Evolutionary conservation across 2,113 vertebrate species (phyloP), one percentile per base, ranked within the genome.

Genomic region (Balaenoptera acutorostrata): DNA sequence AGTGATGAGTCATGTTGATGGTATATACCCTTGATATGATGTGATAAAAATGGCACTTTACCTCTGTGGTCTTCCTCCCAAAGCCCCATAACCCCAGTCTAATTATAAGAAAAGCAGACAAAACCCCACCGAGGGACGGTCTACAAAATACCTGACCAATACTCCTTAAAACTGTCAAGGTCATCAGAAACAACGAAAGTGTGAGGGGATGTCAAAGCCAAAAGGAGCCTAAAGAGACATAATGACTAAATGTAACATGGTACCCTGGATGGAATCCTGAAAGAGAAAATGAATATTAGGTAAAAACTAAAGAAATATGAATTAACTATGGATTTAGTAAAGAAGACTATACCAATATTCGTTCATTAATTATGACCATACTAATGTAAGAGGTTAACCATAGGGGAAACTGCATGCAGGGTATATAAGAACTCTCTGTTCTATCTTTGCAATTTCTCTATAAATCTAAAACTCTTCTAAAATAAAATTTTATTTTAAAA

Each of bases 321-420:
- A 46, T 9, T 27, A 31, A 31, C 14, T 3, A 5, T 25, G 36
- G 46, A 39, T 31, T 66, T 27, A 64, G 31, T 36, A n/a, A 68
- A 63, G 39, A 80, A 63, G 5, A 63, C n/a, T 14, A 14, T 10
- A 7, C 3, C 44, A 25, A 10, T 15, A 84, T 29, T 9, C 5
- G 29, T 36, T 82, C 59, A 36, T 64, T n/a, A 72, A 52, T 25
- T 61, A 36, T 11, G 21, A 13, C 9, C 31, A 18, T 21, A 29
- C 6, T 0, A 25, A 63, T 20, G 11, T 12, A 12, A 64, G 57
- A 59, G 77, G 14, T 59, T 75, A 41, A 72, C 25, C 31, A n/a
- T 1, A 15, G 49, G 14, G 4, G 3, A 39, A 69, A 49, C 2
- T 13, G 23, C 25, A 23, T 6, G 2, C n/a, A 18, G 41, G 7